Evolutionary conservation across 2,797 vertebrate species (phyloP).

Genomic region (Anisognathus igniventris): DNA sequence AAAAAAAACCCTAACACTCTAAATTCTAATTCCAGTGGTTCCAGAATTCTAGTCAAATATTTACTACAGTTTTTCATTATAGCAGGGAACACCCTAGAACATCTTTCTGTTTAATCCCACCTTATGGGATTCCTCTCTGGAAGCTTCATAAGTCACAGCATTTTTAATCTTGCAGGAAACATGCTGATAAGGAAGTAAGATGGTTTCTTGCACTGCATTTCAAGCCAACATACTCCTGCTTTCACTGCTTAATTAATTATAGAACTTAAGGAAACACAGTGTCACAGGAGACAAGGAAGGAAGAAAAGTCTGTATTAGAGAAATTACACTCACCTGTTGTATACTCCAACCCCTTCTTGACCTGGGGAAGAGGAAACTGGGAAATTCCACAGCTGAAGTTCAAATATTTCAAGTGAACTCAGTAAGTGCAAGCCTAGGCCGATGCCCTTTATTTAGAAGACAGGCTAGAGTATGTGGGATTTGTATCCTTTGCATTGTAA

Average conservation of each 20-base stretch:
- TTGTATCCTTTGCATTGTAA: background rate
- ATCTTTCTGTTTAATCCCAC: background rate
- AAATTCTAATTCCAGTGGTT: background rate
- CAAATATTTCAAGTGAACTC: background rate
- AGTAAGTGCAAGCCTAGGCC: background rate
- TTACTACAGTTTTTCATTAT: background rate
- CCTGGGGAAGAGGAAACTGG: background rate
- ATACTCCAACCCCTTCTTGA: background rate
- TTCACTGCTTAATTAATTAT: background rate
- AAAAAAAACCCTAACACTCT: background rate
- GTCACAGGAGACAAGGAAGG: background rate
- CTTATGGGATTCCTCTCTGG: background rate
- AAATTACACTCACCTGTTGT: background rate
- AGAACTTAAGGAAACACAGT: background rate
- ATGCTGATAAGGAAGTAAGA: background rate
- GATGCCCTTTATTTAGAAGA: background rate
- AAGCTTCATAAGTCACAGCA: background rate
- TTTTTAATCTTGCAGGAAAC: background rate
- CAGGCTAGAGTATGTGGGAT: background rate
- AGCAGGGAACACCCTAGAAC: background rate
- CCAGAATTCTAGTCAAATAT: background rate
- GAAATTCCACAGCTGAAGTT: background rate
- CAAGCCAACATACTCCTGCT: background rate
- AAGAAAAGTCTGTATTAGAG: background rate
- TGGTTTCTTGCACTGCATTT: background rate